Evolutionary conservation across 2,888 invertebrate genomes (phyloP).

Genomic region (Polymixis flavicincta): DNA sequence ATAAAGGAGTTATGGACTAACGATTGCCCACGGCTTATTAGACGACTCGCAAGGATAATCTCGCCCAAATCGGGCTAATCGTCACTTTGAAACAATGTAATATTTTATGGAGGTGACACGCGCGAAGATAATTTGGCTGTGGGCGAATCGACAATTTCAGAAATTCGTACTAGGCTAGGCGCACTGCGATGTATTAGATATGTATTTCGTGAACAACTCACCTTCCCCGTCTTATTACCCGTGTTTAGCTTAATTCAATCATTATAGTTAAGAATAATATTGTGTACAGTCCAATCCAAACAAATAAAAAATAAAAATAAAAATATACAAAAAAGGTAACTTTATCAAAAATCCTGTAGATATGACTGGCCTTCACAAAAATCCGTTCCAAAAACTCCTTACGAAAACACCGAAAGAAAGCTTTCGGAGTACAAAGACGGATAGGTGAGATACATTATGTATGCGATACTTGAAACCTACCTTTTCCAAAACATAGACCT

Average conservation of each 20-base stretch:
- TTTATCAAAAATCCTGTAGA: constrained; percentile 5
- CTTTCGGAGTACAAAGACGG: constrained; percentile 52
- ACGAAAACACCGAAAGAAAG: constrained; percentile 38
- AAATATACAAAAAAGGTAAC: too few relatives aligned
- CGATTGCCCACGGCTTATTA: too few relatives aligned
- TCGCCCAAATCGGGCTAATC: too few relatives aligned
- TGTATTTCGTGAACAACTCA: not conserved
- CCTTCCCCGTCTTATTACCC: not conserved
- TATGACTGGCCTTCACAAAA: constrained; percentile 19
- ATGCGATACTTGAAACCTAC: constrained; percentile 69
- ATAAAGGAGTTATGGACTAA: not conserved
- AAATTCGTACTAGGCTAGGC: too few relatives aligned
- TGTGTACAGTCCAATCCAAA: too few relatives aligned
- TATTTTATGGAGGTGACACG: too few relatives aligned
- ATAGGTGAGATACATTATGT: constrained; percentile 59
- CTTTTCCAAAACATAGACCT: constrained; percentile 78
- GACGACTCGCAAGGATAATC: too few relatives aligned
- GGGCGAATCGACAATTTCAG: too few relatives aligned
- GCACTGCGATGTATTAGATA: too few relatives aligned
- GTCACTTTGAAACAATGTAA: too few relatives aligned
- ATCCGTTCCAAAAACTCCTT: constrained; percentile 1
- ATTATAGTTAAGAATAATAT: not conserved
- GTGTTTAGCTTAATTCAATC: not conserved
- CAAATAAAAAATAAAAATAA: too few relatives aligned
- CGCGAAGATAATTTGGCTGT: too few relatives aligned